Percentiles rank a stretch among this genome's conserved stretches.
Conservation (phyloP, 2,113 vertebrate genomes). For the Notothenia coriiceps region DNA sequence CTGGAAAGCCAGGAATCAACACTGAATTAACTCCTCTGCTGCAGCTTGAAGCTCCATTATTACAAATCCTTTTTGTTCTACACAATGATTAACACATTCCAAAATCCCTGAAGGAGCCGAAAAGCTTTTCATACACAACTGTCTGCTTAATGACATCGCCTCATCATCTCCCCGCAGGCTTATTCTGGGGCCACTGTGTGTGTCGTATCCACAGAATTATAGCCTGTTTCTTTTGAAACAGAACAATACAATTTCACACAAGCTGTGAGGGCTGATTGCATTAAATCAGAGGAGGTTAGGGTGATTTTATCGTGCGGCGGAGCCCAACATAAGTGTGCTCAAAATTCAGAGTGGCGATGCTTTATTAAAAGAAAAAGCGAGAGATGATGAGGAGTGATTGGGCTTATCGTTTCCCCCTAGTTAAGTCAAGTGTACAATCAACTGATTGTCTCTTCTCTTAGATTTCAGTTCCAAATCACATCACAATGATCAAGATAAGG, state of each 20-base stretch:
- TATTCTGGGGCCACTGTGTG: conserved; percentile 31
- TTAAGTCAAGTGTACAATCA: conserved; percentile 58
- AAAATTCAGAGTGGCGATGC: conserved; percentile 38
- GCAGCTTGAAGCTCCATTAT: conserved; percentile 42
- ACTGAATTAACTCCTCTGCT: conserved; percentile 6
- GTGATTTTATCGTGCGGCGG: conserved; percentile 40
- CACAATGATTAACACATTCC: conserved; percentile 69
- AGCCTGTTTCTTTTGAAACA: conserved; percentile 52
- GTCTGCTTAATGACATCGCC: conserved; percentile 67
- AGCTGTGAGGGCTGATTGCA: conserved; percentile 68
- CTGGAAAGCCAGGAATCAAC: conserved; percentile 9
- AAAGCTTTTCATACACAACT: conserved; percentile 56
- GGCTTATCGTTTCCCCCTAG: conserved; percentile 13
- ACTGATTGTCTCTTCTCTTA: conserved; percentile 31
- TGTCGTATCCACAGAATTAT: conserved; percentile 54
- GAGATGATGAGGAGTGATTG: conserved; percentile 35
- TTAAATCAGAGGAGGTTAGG: conserved; percentile 66
- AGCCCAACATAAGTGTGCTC: conserved; percentile 40
- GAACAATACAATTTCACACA: conserved; percentile 67
- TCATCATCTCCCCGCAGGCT: conserved; percentile 59
- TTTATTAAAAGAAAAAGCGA: conserved; percentile 26
- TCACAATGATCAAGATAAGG: conserved; percentile 18
- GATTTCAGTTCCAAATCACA: conserved; percentile 38
- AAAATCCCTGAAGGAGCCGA: conserved; percentile 50
- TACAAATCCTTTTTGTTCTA: conserved; percentile 56